These are phyloP conservation scores for Cerceris rybyensis DNA, from an alignment of 2,888 invertebrate species.

Conservation along the genomic window DNA sequence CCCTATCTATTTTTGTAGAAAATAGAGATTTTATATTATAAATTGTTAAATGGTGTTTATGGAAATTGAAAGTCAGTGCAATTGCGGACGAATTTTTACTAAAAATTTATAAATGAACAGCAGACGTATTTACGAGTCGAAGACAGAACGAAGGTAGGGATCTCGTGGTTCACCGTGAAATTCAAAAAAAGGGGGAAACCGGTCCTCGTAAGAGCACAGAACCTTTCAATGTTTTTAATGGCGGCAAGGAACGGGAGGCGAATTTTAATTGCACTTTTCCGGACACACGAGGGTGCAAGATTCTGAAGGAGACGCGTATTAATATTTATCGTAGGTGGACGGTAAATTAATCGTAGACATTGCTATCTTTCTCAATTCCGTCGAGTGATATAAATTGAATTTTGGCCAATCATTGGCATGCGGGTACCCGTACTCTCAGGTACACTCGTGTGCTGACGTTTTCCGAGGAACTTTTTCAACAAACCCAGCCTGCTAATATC, in stretches of 20 bases:
- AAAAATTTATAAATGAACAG: too few species aligned
- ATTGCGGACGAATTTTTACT: too few species aligned
- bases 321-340: slow-evolving; percentile 11
- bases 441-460: slow-evolving; percentile 32
- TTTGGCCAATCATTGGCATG: slow-evolving; percentile 37
- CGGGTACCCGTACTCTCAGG: slow-evolving; percentile 59
- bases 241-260: slow-evolving; percentile 18
- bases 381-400: slow-evolving; percentile 22
- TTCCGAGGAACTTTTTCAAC: slow-evolving; percentile 1
- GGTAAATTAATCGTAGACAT: not conserved
- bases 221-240: not conserved
- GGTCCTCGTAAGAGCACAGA: not conserved
- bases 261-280: slow-evolving; percentile 50
- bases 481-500: not conserved
- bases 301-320: slow-evolving; percentile 6
- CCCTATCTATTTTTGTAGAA: too few species aligned
- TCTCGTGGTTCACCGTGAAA: too few species aligned
- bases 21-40: too few species aligned
- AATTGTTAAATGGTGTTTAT: too few species aligned
- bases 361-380: slow-evolving; percentile 32
- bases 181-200: too few species aligned
- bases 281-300: not conserved
- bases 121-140: too few species aligned
- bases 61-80: too few species aligned
- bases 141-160: too few species aligned